A percentile compares a stretch with the other conserved stretches of the same genome.
Evolutionary conservation across 2,888 invertebrate genomes (phyloP).

Genomic region (Ennomos fuscantarius): DNA sequence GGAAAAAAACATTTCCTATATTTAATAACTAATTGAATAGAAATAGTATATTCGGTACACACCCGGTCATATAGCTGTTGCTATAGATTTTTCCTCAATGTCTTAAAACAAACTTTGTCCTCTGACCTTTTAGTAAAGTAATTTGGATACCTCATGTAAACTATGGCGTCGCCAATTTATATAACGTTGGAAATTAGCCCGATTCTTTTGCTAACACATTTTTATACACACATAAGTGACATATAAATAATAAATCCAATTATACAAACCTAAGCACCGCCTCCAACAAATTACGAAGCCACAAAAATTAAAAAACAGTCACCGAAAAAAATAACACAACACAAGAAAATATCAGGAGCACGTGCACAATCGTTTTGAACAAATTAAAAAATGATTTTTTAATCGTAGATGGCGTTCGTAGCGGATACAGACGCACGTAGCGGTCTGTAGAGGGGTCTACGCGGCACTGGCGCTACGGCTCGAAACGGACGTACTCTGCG

Average conservation of each 20-base stretch:
- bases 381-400: slow-evolving; percentile 6
- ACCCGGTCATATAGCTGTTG: no score
- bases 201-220: neutral
- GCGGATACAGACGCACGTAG: slow-evolving; percentile 51
- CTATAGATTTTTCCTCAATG: no score
- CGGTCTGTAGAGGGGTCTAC: slow-evolving; percentile 56
- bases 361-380: slow-evolving; percentile 13
- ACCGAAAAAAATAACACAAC: slow-evolving; percentile 45
- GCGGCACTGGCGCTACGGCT: slow-evolving; percentile 61
- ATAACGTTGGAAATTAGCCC: no score
- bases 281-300: slow-evolving; percentile 44
- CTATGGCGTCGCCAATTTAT: no score
- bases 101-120: neutral
- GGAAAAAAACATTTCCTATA: no score
- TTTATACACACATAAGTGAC: neutral
- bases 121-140: neutral
- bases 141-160: neutral
- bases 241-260: slow-evolving; percentile 45
- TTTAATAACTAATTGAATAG: no score
- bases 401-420: slow-evolving; percentile 50
- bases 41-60: no score
- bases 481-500: slow-evolving; percentile 46
- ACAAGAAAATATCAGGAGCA: slow-evolving; percentile 32
- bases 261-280: slow-evolving; percentile 47
- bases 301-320: slow-evolving; percentile 45